These are phyloP conservation scores for Pollenia griseotomentosa DNA, from an alignment of 2,888 invertebrate species.

Conservation along the genomic window DNA sequence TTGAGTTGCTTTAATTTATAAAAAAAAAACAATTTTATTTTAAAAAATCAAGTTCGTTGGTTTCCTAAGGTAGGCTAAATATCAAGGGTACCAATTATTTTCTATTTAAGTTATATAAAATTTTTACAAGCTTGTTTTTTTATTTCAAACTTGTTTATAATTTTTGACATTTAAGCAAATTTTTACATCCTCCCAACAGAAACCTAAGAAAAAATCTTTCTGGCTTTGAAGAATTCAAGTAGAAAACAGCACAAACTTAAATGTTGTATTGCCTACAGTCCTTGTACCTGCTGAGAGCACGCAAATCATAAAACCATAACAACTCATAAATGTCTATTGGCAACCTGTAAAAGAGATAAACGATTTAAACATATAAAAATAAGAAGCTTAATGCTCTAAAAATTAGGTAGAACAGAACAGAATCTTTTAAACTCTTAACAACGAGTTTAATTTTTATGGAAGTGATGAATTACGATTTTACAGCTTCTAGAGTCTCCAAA, in stretches of 20 bases:
- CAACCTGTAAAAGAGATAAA: background rate
- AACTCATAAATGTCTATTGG: conserved; percentile 33
- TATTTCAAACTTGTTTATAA: background rate
- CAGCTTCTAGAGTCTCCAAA: no score
- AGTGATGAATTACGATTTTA: no score
- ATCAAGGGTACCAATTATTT: no score
- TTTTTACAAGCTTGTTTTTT: no score
- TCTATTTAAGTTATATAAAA: no score
- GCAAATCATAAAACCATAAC: background rate
- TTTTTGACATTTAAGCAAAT: background rate
- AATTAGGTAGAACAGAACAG: background rate
- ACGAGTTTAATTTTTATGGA: no score
- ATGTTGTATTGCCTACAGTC: background rate
- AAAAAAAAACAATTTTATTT: no score
- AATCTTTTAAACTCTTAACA: background rate
- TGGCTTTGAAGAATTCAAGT: background rate
- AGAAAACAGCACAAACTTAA: background rate
- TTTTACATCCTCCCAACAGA: background rate
- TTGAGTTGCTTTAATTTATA: no score
- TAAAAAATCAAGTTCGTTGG: no score
- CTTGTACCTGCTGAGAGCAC: conserved; percentile 25
- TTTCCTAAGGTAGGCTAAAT: no score
- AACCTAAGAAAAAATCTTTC: background rate
- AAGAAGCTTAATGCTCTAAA: background rate
- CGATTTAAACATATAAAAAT: background rate